These are phyloP conservation scores for Myiopsitta monachus DNA, from an alignment of 2,113 vertebrate genomes.

Conservation along the genomic window DNA sequence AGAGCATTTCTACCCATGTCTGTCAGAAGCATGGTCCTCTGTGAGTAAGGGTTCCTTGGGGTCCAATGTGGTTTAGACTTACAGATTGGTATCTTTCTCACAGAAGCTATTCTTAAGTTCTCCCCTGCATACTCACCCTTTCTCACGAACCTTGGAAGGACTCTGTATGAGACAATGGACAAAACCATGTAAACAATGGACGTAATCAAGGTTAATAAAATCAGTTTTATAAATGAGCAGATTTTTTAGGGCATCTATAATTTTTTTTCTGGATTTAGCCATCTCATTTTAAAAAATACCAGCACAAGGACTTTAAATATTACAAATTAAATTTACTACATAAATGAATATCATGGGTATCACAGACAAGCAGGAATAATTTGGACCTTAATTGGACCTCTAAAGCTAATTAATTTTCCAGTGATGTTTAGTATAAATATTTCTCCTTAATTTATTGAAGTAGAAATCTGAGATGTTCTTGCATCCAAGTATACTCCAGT, in stretches of 20 bases:
- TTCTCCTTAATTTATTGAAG: conserved; percentile 21
- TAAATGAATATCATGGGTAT: conserved; percentile 16
- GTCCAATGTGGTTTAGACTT: not conserved
- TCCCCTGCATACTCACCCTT: not conserved
- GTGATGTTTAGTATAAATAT: conserved; percentile 21
- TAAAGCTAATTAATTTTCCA: conserved; percentile 42
- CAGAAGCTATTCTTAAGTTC: not conserved
- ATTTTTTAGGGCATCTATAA: not conserved
- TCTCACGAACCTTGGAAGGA: not conserved
- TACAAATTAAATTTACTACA: conserved; percentile 20
- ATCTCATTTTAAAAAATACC: not conserved
- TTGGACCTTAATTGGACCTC: conserved; percentile 32
- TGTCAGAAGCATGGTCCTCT: not conserved
- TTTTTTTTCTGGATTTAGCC: conserved; percentile 27
- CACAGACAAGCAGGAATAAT: conserved; percentile 18
- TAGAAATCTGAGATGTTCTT: not conserved
- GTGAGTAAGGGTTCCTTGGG: not conserved
- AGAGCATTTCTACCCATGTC: not conserved
- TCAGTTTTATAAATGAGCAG: conserved; percentile 34
- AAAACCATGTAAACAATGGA: not conserved
- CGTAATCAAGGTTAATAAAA: not conserved
- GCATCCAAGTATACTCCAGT: not conserved
- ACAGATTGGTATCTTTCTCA: not conserved
- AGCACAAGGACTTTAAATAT: conserved; percentile 34
- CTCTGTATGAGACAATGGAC: not conserved